A percentile compares a stretch with the other conserved stretches of the same genome.
Evolutionary conservation across 2,113 vertebrate species (phyloP).

Genomic region (Mastomys natalensis): DNA sequence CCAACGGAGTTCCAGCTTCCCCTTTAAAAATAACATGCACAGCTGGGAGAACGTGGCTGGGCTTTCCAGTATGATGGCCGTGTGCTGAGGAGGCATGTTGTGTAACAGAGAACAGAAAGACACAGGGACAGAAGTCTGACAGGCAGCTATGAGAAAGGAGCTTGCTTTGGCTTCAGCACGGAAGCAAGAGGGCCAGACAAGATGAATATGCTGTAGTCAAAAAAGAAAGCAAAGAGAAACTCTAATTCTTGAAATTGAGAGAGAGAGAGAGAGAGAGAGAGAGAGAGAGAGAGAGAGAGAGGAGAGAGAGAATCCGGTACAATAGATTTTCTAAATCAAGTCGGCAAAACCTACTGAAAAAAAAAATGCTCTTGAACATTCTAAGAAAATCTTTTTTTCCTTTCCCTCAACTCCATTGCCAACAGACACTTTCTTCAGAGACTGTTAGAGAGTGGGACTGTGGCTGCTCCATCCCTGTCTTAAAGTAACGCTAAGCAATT

Average conservation of each 20-base stretch:
- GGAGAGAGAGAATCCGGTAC: too few relatives aligned
- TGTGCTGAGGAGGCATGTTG: background rate
- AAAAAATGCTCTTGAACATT: background rate
- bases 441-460: constrained; percentile 68
- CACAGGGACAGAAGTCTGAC: too few relatives aligned
- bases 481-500: constrained; percentile 78
- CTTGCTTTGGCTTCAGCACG: background rate
- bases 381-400: background rate
- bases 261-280: too few relatives aligned
- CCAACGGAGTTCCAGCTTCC: constrained; percentile 68
- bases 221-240: background rate
- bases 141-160: background rate
- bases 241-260: background rate
- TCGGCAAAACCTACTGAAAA: background rate
- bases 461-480: constrained; percentile 34
- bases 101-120: constrained; percentile 39
- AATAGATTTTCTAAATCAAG: background rate
- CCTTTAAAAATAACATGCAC: constrained; percentile 83
- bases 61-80: background rate
- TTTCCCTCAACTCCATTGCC: background rate
- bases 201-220: background rate
- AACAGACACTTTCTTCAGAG: constrained; percentile 71
- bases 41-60: constrained; percentile 73
- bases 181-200: background rate
- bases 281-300: too few relatives aligned